Evolutionary conservation across 2,888 invertebrate genomes (phyloP).

Genomic region (Drosophila borborema): DNA sequence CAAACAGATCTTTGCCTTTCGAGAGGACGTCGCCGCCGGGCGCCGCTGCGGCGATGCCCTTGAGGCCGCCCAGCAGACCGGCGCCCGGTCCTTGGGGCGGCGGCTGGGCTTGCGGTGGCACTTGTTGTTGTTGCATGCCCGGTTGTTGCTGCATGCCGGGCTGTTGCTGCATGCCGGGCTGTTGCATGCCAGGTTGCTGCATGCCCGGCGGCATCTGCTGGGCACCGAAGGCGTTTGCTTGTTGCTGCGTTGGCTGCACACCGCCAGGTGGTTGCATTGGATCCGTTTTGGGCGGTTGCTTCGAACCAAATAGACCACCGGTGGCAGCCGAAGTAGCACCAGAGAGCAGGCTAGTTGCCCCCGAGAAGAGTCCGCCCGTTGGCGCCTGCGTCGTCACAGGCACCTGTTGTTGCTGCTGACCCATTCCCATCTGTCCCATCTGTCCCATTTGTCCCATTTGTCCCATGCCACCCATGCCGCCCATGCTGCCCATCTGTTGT

Average conservation of each 20-base stretch:
- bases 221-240: conserved; percentile 82
- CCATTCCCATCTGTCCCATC: conserved; percentile 47
- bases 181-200: conserved; percentile 57
- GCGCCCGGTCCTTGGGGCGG: conserved; percentile 87
- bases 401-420: conserved; percentile 81
- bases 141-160: conserved; percentile 62
- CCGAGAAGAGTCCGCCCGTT: conserved; percentile 85
- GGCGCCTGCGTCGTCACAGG: conserved; percentile 83
- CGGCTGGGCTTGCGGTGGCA: conserved; percentile 82
- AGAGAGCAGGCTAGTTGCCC: conserved; percentile 85
- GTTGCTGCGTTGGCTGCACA: conserved; percentile 85
- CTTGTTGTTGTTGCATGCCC: conserved; percentile 84
- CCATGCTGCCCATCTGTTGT: conserved; percentile 70
- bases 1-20: conserved; percentile 96
- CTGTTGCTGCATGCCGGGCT: conserved; percentile 67
- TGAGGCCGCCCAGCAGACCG: conserved; percentile 96
- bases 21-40: conserved; percentile 96
- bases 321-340: conserved; percentile 86
- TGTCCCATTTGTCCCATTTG: conserved; percentile 63
- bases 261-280: conserved; percentile 86
- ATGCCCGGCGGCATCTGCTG: conserved; percentile 75
- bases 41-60: conserved; percentile 93
- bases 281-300: conserved; percentile 85
- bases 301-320: conserved; percentile 85
- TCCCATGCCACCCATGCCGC: conserved; percentile 68